Evolutionary conservation across 2,113 vertebrate species (phyloP), one percentile per base, ranked within the genome.

Genomic region (Helogale parvula): DNA sequence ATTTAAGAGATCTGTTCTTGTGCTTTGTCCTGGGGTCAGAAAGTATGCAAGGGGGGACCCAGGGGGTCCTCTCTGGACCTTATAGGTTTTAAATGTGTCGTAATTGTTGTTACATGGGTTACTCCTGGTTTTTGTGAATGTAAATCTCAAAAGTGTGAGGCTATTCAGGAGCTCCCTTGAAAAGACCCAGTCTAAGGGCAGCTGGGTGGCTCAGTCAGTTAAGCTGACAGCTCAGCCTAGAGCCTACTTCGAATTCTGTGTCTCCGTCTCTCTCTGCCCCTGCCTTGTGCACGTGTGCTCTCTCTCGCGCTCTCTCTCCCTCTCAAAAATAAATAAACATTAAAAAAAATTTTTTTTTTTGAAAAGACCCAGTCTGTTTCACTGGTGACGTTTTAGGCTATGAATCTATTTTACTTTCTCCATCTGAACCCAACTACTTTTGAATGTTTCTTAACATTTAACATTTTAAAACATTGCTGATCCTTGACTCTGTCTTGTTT

Each of bases 381-480:
- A 74, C 45, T 88, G 23, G 50, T 92, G 10, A n/a, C 83, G 7
- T 83, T 94, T 80, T 76, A 47, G 81, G 54, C 94, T 74, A 10
- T 92, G 45, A 93, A 41, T 89, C 82, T 82, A 50, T 86, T 89
- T 82, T 14, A 90, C 57, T 84, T 68, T 91, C 47, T 91, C 17
- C 66, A 2, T 82, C 33, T 90, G 17, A 80, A 65, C 29, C 33
- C 71, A 94, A 0, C n/a, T 50, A 10, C 68, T 92, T 88, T 94
- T 47, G 52, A 60, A 57, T 77, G 33, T 94, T 88, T 94, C 83
- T 83, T 92, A 87, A 92, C 63, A 82, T 63, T 47, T 57, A 23
- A 72, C 65, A 13, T 23, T 69, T 77, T 13, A 4, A 29, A 85
- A 76, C 54, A 31, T 86, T 65, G 72, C 41, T 47, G n/a, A 33